phyloP scores from a whole-genome alignment of 2,888 invertebrate species.

The Ormyrus labotus region DNA sequence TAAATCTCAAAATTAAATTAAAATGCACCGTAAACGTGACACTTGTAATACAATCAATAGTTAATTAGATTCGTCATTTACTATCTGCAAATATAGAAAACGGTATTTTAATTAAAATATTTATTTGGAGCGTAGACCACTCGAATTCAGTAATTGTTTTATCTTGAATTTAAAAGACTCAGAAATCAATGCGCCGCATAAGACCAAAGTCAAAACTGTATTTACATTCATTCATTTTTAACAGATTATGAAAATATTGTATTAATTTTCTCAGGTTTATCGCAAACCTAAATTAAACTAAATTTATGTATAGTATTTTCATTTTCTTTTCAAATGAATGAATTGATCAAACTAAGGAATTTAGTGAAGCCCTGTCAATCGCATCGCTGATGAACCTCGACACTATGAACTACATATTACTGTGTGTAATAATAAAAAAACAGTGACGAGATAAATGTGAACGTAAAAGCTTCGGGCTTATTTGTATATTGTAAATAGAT shows the following conservation, averaged over 20 bases:
- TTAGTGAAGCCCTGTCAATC: conserved; percentile 28
- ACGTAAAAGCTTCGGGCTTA: conserved; percentile 52
- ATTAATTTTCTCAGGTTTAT: not conserved
- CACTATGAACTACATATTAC: conserved; percentile 31
- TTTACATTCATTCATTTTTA: conserved; percentile 8
- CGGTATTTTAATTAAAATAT: conserved; percentile 15
- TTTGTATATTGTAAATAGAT: conserved; percentile 63
- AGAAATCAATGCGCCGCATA: conserved; percentile 36
- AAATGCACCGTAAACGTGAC: conserved; percentile 29
- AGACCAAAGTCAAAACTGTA: conserved; percentile 34
- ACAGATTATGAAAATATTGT: not conserved
- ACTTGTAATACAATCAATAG: conserved; percentile 12
- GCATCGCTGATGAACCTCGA: conserved; percentile 39
- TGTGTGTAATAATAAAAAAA: conserved; percentile 21
- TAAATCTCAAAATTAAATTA: conserved; percentile 35
- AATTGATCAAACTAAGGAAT: not conserved
- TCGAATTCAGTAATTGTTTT: conserved; percentile 18
- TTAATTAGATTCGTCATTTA: conserved; percentile 24
- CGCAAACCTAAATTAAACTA: not conserved
- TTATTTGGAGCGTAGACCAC: conserved; percentile 18
- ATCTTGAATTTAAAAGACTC: conserved; percentile 28
- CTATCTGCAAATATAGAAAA: conserved; percentile 22
- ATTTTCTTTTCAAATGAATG: conserved; percentile 5
- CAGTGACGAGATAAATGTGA: conserved; percentile 52
- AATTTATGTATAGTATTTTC: not conserved